Evolutionary conservation across 2,797 vertebrate genomes (phyloP).

Genomic region (Microcaecilia unicolor): DNA sequence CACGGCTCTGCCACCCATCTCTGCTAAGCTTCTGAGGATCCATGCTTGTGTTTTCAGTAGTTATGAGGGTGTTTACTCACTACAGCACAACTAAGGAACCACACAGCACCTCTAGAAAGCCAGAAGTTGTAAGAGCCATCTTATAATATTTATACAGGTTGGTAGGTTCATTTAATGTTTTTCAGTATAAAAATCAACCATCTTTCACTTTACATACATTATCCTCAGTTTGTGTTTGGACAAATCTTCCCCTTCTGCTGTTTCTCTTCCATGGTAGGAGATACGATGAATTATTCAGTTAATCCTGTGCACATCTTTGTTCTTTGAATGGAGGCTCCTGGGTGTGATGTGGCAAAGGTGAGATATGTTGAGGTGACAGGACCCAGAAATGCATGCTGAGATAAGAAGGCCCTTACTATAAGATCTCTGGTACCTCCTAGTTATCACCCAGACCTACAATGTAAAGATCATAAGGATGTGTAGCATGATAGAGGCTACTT

Average conservation of each 20-base stretch:
- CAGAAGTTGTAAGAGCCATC: too few species aligned
- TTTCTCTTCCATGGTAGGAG: background rate
- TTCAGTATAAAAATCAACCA: too few species aligned
- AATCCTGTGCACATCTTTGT: background rate
- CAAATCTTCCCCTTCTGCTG: background rate
- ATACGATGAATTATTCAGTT: background rate
- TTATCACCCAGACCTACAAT: background rate
- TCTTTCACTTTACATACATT: background rate
- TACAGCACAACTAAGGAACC: too few species aligned
- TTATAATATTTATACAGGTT: background rate
- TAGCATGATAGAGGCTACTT: rapidly evolving
- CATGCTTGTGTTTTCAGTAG: too few species aligned
- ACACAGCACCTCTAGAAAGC: too few species aligned
- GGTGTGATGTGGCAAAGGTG: background rate
- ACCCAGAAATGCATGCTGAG: background rate
- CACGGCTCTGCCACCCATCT: too few species aligned
- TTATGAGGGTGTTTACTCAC: too few species aligned
- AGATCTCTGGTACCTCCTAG: background rate
- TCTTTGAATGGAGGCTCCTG: background rate
- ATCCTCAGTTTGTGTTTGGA: rapidly evolving
- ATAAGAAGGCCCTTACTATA: rapidly evolving
- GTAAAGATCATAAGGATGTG: background rate
- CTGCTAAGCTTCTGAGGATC: too few species aligned
- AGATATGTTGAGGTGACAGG: background rate
- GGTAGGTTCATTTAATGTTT: background rate